Conservation (phyloP, 1,140 invertebrate species). For the Drosophila virilis region DNA sequence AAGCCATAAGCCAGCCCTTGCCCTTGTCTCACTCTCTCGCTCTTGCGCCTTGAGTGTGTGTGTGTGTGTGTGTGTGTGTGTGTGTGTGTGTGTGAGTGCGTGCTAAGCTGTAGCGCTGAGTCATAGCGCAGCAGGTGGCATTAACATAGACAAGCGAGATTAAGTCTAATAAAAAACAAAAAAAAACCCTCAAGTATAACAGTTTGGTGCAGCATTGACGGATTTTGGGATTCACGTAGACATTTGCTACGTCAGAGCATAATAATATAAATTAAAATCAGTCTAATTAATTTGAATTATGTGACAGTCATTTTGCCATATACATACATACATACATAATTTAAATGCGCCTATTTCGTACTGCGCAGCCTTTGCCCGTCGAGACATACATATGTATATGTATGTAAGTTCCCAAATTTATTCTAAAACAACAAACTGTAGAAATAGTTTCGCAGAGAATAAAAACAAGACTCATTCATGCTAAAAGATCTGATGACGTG, state of each 20-base stretch:
- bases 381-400: neutral
- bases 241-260: slow-evolving; percentile 24
- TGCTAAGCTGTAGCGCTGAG: slow-evolving; percentile 24
- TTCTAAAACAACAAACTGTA: neutral
- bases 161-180: slow-evolving; percentile 1
- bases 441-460: slow-evolving; percentile 20
- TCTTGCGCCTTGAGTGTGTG: neutral
- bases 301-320: slow-evolving; percentile 12
- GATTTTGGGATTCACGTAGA: slow-evolving; percentile 17
- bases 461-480: slow-evolving; percentile 8
- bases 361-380: neutral
- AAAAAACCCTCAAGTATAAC: neutral
- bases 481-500: slow-evolving; percentile 54
- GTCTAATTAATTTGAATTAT: slow-evolving; percentile 34
- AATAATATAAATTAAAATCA: neutral
- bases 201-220: neutral
- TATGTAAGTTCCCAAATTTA: neutral
- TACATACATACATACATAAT: slow-evolving; percentile 1
- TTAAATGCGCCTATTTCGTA: slow-evolving; percentile 22
- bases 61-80: neutral
- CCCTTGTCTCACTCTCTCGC: slow-evolving; percentile 27
- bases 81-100: no score
- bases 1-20: slow-evolving; percentile 54
- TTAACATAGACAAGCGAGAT: slow-evolving; percentile 15
- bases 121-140: slow-evolving; percentile 18